These are phyloP conservation scores for Toxotes lorentzi DNA, from an alignment of 2,797 vertebrate species.

Conservation along the genomic window DNA sequence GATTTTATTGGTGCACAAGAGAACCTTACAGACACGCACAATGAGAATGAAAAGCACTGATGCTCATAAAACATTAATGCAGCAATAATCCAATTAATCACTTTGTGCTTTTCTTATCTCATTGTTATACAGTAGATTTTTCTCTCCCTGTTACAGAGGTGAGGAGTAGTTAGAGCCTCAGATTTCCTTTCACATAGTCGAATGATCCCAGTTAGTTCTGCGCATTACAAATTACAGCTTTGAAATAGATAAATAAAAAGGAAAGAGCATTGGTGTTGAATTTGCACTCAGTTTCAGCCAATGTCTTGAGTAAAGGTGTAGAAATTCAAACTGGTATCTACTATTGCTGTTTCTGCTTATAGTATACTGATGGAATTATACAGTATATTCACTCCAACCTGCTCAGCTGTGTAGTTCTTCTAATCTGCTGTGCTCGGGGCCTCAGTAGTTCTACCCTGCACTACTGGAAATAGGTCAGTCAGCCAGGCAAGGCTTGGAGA, in stretches of 20 bases:
- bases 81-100: background rate
- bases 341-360: slow-evolving; percentile 24
- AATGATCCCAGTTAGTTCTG: slow-evolving; percentile 9
- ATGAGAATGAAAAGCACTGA: slow-evolving; percentile 6
- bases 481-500: slow-evolving; percentile 17
- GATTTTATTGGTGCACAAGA: background rate
- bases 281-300: slow-evolving; percentile 23
- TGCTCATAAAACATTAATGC: background rate
- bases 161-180: background rate
- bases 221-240: slow-evolving; percentile 14
- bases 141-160: background rate
- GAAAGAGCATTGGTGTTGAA: background rate
- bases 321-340: slow-evolving; percentile 27
- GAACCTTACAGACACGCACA: background rate
- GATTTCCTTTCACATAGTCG: background rate
- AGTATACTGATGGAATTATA: slow-evolving; percentile 12
- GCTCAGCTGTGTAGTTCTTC: slow-evolving; percentile 45
- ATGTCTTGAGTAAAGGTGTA: background rate
- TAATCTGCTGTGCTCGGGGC: slow-evolving; percentile 38
- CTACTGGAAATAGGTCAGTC: slow-evolving; percentile 49
- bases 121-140: background rate
- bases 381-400: slow-evolving; percentile 20
- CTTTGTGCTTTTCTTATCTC: background rate
- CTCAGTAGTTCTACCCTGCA: slow-evolving; percentile 25
- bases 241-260: slow-evolving; percentile 1